Evolutionary conservation across 2,888 invertebrate genomes (phyloP).

Genomic region (Bombylius major): DNA sequence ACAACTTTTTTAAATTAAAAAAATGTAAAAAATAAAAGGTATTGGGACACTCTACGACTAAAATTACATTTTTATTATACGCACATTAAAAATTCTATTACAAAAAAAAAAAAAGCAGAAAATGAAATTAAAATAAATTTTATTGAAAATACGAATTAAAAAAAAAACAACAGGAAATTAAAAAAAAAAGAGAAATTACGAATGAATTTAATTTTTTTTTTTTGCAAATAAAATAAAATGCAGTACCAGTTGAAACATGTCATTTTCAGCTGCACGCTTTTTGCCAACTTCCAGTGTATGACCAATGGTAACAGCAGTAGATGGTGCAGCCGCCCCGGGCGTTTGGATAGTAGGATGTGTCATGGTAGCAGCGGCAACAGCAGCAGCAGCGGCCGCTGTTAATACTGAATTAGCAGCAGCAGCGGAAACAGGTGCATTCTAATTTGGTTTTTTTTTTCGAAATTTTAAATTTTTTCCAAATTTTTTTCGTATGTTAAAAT

Average conservation of each 20-base stretch:
- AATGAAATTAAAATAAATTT: neutral
- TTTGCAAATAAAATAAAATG: conserved; percentile 3
- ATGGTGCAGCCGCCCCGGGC: conserved; percentile 45
- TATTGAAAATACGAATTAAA: neutral
- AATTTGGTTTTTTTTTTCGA: conserved; percentile 1
- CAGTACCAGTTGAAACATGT: conserved; percentile 83
- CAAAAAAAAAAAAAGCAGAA: neutral
- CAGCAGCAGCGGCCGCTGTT: conserved; percentile 12
- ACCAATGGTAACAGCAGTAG: conserved; percentile 43
- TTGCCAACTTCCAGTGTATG: conserved; percentile 77
- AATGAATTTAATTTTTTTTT: too few species aligned
- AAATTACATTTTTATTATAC: neutral
- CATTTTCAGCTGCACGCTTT: conserved; percentile 86
- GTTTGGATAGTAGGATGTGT: conserved; percentile 36
- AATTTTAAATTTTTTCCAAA: conserved; percentile 7
- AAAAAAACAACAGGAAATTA: neutral
- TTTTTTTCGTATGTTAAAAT: conserved; percentile 3
- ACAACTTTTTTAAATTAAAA: too few species aligned
- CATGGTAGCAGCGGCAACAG: conserved; percentile 30
- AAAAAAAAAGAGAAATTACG: conserved; percentile 3
- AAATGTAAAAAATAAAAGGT: too few species aligned
- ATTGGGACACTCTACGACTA: neutral
- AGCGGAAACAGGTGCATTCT: conserved; percentile 4
- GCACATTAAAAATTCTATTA: neutral
- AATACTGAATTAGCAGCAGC: conserved; percentile 19